Conservation (phyloP, 2,797 vertebrate species). For the Pampus argenteus region DNA sequence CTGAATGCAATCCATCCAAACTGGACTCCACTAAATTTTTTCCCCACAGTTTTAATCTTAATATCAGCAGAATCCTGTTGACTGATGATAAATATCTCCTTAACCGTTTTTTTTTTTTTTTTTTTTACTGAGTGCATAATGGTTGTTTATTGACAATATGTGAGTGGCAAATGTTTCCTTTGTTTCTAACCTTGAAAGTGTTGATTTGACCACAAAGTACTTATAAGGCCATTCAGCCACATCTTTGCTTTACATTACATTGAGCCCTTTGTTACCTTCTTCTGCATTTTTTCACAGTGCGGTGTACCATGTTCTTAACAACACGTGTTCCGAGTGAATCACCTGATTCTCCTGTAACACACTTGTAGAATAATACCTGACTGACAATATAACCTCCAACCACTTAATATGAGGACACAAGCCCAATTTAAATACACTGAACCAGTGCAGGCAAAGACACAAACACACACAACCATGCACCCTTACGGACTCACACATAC, state of each 20-base stretch:
- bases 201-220: neutral
- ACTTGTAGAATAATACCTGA: constrained; percentile 11
- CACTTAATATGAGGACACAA: constrained; percentile 16
- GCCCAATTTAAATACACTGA: constrained; percentile 39
- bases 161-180: neutral
- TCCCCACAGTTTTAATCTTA: too few species aligned
- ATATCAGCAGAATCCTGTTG: too few species aligned
- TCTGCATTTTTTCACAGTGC: constrained; percentile 13
- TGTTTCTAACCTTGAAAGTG: constrained; percentile 11
- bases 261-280: constrained; percentile 2
- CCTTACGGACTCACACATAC: constrained; percentile 43
- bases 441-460: constrained; percentile 24
- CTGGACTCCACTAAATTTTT: too few species aligned
- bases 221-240: constrained; percentile 20
- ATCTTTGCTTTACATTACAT: constrained; percentile 10
- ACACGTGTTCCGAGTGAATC: neutral
- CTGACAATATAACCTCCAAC: constrained; percentile 16
- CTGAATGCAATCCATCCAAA: too few species aligned
- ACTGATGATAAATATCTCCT: too few species aligned
- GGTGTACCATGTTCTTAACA: neutral
- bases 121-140: constrained; percentile 7
- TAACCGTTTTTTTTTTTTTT: too few species aligned
- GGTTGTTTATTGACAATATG: constrained; percentile 47
- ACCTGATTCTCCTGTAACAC: neutral
- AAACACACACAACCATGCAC: constrained; percentile 43